These are phyloP conservation scores for Ophraella communa DNA, from an alignment of 2,888 invertebrate genomes.

Conservation along the genomic window DNA sequence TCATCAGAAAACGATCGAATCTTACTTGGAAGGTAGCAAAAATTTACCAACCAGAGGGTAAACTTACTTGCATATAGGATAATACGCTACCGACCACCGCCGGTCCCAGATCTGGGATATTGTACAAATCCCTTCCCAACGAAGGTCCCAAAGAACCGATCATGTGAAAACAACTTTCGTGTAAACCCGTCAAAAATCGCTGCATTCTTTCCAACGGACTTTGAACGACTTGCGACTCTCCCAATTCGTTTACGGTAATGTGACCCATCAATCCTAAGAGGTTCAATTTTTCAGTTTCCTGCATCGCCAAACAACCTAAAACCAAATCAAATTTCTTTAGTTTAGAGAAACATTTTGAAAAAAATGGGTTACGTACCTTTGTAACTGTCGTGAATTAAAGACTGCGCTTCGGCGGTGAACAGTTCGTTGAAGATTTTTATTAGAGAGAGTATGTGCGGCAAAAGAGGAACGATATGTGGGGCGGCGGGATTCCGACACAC, in stretches of 20 bases:
- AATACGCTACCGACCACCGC: constrained; percentile 77
- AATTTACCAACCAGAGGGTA: too few relatives aligned
- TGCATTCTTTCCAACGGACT: constrained; percentile 83
- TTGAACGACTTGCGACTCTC: constrained; percentile 57
- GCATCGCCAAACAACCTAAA: constrained; percentile 69
- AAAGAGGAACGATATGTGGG: constrained; percentile 78
- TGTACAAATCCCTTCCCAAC: constrained; percentile 87
- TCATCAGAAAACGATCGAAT: too few relatives aligned
- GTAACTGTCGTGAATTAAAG: constrained; percentile 71
- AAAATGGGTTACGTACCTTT: constrained; percentile 52
- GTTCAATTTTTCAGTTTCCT: constrained; percentile 79
- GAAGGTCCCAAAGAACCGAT: constrained; percentile 79
- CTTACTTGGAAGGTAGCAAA: too few relatives aligned
- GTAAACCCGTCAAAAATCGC: constrained; percentile 74
- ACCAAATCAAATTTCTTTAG: too few relatives aligned
- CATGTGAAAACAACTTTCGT: constrained; percentile 83
- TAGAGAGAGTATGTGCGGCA: constrained; percentile 81
- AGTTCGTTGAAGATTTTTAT: constrained; percentile 81
- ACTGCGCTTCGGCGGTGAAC: constrained; percentile 73
- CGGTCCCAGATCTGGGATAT: constrained; percentile 75
- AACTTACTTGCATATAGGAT: constrained; percentile 68
- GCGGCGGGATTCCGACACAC: constrained; percentile 88
- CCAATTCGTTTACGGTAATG: constrained; percentile 46
- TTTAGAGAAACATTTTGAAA: not conserved
- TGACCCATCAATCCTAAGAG: constrained; percentile 70